Conservation (phyloP, 2,888 invertebrate species). For the Eulithis testata region DNA sequence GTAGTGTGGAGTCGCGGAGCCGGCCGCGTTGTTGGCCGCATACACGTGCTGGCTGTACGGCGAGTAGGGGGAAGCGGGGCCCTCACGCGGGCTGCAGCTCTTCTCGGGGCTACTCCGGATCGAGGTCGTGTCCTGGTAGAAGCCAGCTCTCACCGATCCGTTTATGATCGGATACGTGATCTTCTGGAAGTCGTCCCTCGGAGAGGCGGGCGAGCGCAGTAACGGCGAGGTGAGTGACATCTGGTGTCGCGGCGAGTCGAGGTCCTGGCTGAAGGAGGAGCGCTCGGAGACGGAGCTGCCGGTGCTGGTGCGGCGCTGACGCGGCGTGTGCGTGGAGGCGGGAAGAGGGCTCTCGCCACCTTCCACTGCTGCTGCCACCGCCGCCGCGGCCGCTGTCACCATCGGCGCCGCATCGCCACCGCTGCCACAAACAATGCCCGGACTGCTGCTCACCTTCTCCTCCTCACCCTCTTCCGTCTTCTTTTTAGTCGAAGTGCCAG, state of each 20-base stretch:
- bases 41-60: slow-evolving; percentile 79
- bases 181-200: slow-evolving; percentile 88
- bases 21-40: slow-evolving; percentile 65
- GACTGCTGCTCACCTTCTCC: slow-evolving; percentile 64
- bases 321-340: slow-evolving; percentile 63
- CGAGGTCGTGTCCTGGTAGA: slow-evolving; percentile 95
- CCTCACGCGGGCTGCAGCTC: slow-evolving; percentile 91
- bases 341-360: slow-evolving; percentile 75
- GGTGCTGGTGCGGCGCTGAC: slow-evolving; percentile 90
- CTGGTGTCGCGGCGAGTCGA: slow-evolving; percentile 90
- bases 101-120: slow-evolving; percentile 93
- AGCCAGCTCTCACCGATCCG: slow-evolving; percentile 93
- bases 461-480: slow-evolving; percentile 84
- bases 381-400: slow-evolving; percentile 53
- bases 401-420: slow-evolving; percentile 68
- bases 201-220: slow-evolving; percentile 91
- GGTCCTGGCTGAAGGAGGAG: slow-evolving; percentile 91
- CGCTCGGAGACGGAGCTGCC: slow-evolving; percentile 92
- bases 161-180: slow-evolving; percentile 90
- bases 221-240: slow-evolving; percentile 90
- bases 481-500: slow-evolving; percentile 74
- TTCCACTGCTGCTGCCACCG: slow-evolving; percentile 69
- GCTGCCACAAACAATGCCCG: slow-evolving; percentile 53
- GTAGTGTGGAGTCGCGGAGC: slow-evolving; percentile 71
- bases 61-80: slow-evolving; percentile 82